A percentile compares a stretch with the other conserved stretches of the same genome.
These are phyloP conservation scores for Ochropleura leucogaster DNA, from an alignment of 2,888 invertebrate species.

Conservation along the genomic window DNA sequence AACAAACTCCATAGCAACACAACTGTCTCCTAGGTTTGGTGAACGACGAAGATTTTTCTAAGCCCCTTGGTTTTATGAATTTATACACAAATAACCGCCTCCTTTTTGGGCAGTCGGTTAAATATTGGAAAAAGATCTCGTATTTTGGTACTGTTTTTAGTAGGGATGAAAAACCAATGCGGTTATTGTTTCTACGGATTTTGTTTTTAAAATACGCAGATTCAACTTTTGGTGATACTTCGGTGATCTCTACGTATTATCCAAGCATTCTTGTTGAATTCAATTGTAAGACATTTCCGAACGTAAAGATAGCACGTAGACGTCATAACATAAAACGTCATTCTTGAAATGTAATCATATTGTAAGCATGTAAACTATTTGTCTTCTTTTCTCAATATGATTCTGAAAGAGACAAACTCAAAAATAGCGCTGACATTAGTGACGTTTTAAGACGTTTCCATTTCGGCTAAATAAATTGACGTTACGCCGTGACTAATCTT, in stretches of 20 bases:
- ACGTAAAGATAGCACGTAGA: conserved; percentile 18
- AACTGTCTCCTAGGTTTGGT: too few relatives aligned
- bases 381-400: not conserved
- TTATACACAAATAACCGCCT: too few relatives aligned
- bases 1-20: too few relatives aligned
- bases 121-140: too few relatives aligned
- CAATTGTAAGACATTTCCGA: conserved; percentile 29
- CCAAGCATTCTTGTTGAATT: not conserved
- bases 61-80: too few relatives aligned
- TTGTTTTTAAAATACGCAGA: too few relatives aligned
- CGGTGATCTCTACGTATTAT: not conserved
- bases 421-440: conserved; percentile 25
- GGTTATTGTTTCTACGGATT: too few relatives aligned
- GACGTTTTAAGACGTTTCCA: conserved; percentile 44
- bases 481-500: conserved; percentile 56
- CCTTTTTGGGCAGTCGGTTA: too few relatives aligned
- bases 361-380: conserved; percentile 21
- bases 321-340: conserved; percentile 50
- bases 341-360: not conserved
- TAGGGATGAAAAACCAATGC: too few relatives aligned
- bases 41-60: too few relatives aligned
- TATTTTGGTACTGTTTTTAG: too few relatives aligned
- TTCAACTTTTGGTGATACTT: too few relatives aligned
- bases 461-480: conserved; percentile 54
- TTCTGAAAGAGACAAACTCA: conserved; percentile 29